These are phyloP conservation scores for Chaenodraco wilsoni DNA, from an alignment of 2,797 vertebrate species.

Conservation along the genomic window DNA sequence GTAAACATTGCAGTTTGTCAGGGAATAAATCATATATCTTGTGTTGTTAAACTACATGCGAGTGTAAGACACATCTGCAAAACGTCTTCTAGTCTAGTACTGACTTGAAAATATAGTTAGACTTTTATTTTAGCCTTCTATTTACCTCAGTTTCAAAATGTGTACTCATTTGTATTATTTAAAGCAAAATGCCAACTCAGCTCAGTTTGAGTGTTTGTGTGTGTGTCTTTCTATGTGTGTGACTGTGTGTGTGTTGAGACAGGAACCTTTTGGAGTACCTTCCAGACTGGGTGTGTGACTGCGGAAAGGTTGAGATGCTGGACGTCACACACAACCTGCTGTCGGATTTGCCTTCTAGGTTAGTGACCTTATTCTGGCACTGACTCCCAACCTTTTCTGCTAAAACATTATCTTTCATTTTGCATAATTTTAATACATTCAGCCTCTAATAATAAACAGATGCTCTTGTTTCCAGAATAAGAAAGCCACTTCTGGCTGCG, in stretches of 20 bases:
- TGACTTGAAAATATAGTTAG: slow-evolving; percentile 1
- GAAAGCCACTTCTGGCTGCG: background rate
- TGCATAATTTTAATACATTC: slow-evolving; percentile 7
- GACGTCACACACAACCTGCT: slow-evolving; percentile 91
- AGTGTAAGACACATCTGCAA: slow-evolving; percentile 7
- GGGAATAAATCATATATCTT: background rate
- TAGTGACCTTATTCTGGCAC: slow-evolving; percentile 35
- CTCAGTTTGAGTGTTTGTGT: slow-evolving; percentile 60
- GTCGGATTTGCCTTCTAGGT: slow-evolving; percentile 91
- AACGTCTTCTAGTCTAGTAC: background rate
- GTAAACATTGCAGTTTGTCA: background rate
- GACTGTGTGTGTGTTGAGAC: slow-evolving; percentile 69
- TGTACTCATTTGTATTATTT: slow-evolving; percentile 17
- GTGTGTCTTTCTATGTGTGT: slow-evolving; percentile 46
- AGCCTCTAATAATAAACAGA: slow-evolving; percentile 7
- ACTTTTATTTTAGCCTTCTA: slow-evolving; percentile 1
- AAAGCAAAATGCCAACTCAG: slow-evolving; percentile 41
- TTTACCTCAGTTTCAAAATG: background rate
- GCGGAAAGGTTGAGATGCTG: slow-evolving; percentile 93
- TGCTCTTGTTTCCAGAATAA: background rate
- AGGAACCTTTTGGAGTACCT: slow-evolving; percentile 93
- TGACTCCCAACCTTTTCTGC: slow-evolving; percentile 15
- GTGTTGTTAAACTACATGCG: background rate
- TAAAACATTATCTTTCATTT: slow-evolving; percentile 2
- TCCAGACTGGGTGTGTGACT: slow-evolving; percentile 95